Evolutionary conservation across 2,888 invertebrate genomes (phyloP).

Genomic region (Ormyrus pomaceus): DNA sequence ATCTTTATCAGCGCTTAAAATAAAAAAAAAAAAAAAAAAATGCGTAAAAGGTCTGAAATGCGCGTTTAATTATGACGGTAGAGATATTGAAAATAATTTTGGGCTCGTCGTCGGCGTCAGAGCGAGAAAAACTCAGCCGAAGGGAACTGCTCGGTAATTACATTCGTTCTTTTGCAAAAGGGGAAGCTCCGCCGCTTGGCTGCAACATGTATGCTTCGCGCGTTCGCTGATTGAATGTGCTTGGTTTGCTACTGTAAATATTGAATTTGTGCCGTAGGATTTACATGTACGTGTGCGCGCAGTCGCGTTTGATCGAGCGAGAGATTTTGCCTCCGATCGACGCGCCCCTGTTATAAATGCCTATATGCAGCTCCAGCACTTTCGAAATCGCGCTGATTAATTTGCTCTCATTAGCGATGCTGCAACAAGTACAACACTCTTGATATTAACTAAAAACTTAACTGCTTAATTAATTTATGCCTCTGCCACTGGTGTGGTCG

Average conservation of each 20-base stretch:
- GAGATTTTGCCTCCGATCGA: not conserved
- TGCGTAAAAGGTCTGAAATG: no score
- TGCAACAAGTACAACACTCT: not conserved
- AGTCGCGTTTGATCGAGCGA: no score
- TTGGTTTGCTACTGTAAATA: slow-evolving; percentile 45
- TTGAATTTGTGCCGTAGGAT: slow-evolving; percentile 33
- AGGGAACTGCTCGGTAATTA: no score
- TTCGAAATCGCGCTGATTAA: slow-evolving; percentile 28
- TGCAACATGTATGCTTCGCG: slow-evolving; percentile 18
- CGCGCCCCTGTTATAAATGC: not conserved
- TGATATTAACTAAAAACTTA: slow-evolving; percentile 7
- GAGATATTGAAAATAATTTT: no score
- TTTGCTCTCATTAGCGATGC: slow-evolving; percentile 19
- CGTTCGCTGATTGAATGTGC: slow-evolving; percentile 26
- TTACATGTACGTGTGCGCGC: not conserved
- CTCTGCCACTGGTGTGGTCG: no score
- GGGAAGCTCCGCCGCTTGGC: no score
- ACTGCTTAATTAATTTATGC: not conserved
- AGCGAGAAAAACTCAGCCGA: no score
- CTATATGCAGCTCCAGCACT: not conserved
- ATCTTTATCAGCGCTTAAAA: no score
- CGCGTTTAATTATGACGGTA: no score
- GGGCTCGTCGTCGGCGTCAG: no score
- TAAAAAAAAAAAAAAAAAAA: no score
- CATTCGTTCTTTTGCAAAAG: no score